Percentiles rank a stretch among this genome's conserved stretches.
phyloP scores from a whole-genome alignment of 2,888 invertebrate genomes.

The Synanthedon formicaeformis region DNA sequence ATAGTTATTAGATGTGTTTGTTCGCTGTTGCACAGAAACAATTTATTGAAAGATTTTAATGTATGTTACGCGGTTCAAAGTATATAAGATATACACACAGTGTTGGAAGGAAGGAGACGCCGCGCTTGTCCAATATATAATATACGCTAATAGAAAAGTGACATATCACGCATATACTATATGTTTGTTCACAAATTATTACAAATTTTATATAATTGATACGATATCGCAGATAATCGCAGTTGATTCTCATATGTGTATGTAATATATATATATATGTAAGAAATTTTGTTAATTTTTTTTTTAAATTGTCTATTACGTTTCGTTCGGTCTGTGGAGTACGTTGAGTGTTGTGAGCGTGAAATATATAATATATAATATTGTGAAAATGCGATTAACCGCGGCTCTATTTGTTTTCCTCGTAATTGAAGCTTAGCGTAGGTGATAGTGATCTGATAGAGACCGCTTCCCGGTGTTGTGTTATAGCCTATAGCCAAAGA shows the following conservation, averaged over 20 bases:
- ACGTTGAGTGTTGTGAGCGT: too few relatives aligned
- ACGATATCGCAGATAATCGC: background rate
- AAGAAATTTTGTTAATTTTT: background rate
- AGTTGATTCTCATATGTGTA: background rate
- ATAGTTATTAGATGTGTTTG: too few relatives aligned
- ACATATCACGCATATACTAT: background rate
- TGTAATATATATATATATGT: background rate
- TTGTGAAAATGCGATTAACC: background rate
- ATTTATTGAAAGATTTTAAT: conserved; percentile 3
- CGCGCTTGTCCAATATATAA: conserved; percentile 1
- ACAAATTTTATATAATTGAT: background rate
- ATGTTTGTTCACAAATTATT: background rate
- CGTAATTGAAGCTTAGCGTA: background rate
- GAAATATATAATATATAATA: too few relatives aligned
- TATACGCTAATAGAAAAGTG: background rate
- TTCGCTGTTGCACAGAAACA: background rate
- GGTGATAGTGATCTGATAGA: background rate
- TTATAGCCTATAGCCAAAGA: conserved; percentile 43
- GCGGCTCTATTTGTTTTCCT: background rate
- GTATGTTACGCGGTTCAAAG: too few relatives aligned
- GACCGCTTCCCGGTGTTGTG: conserved; percentile 56
- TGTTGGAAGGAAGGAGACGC: too few relatives aligned
- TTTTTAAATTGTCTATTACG: background rate
- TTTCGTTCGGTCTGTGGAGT: background rate
- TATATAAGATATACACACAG: too few relatives aligned